phyloP scores from a whole-genome alignment of 2,888 invertebrate species.

The Perdita meconis region DNA sequence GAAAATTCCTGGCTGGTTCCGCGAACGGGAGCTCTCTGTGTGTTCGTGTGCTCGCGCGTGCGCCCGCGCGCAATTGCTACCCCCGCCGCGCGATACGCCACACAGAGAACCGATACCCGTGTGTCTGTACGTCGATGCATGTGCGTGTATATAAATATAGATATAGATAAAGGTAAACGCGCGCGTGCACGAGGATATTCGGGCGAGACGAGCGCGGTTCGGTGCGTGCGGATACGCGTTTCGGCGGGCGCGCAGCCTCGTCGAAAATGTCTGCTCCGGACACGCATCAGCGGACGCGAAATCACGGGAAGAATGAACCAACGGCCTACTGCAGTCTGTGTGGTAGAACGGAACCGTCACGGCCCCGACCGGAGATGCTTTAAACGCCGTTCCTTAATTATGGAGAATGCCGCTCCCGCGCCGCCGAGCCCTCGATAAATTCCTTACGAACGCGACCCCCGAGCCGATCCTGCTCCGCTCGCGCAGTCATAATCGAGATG shows the following conservation, averaged over 20 bases:
- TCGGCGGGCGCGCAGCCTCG: conserved; percentile 43
- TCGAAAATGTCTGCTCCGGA: conserved; percentile 65
- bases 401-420: conserved; percentile 19
- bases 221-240: conserved; percentile 63
- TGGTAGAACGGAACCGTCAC: conserved; percentile 47
- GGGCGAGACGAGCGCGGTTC: conserved; percentile 54
- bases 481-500: conserved; percentile 20
- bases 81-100: conserved; percentile 4
- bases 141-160: conserved; percentile 12
- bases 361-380: conserved; percentile 29
- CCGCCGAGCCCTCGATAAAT: not conserved
- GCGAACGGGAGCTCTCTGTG: conserved; percentile 10
- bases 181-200: conserved; percentile 43
- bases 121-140: not conserved
- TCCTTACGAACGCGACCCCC: conserved; percentile 11
- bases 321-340: conserved; percentile 43
- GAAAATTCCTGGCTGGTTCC: conserved; percentile 58
- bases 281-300: conserved; percentile 70
- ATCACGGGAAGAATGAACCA: conserved; percentile 63
- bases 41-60: not conserved
- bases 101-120: not conserved
- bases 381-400: conserved; percentile 56
- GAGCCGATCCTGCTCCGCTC: too few species aligned
- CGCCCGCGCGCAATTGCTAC: too few species aligned
- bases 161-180: not conserved